Evolutionary conservation across 2,113 vertebrate genomes (phyloP), one percentile per base, ranked within the genome.

Genomic region (Elaphurus davidianus): DNA sequence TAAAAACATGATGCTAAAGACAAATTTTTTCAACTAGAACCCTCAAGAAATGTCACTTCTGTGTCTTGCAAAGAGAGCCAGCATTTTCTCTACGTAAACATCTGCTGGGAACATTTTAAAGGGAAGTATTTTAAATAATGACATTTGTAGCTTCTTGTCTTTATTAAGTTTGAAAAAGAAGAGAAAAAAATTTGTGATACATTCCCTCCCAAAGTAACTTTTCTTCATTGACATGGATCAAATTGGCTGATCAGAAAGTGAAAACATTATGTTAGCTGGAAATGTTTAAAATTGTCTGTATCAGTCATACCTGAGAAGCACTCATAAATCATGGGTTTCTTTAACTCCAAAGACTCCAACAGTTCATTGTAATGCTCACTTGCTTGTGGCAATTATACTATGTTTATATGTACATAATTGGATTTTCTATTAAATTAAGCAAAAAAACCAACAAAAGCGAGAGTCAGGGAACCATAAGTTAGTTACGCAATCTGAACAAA

Each of bases 21-120:
- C 97, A 98, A 98, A 98, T 98, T 98, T 98, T 99, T 98, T 79
- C 98, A 98, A 90, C 90, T 95, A 98, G 98, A 99, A 99, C 98
- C 99, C 98, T 98, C 98, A 98, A 99, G 99, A 99, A 99, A 99
- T 98, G 98, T 98, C 98, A 98, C 97, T 99, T 99, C 93, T 98
- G 95, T 98, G 96, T 98, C 98, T 99, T 98, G 96, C 98, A 88
- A 98, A 98, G 97, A 98, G 97, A 99, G 91, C 96, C 97, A 98
- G 96, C 95, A 92, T 98, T 98, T 98, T 98, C 90, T 83, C 94
- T 90, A 74, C 87, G 91, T 98, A 98, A 99, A 99, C 98, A 99
- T 99, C 98, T 99, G 98, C 98, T 52, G 45, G 98, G 96, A 98
- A 98, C 96, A 95, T 98, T 98, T 98, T 93, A 98, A 97, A 98